Base-by-base conservation (phyloP, 2,797 vertebrate genomes). In the Liasis olivaceus region DNA sequence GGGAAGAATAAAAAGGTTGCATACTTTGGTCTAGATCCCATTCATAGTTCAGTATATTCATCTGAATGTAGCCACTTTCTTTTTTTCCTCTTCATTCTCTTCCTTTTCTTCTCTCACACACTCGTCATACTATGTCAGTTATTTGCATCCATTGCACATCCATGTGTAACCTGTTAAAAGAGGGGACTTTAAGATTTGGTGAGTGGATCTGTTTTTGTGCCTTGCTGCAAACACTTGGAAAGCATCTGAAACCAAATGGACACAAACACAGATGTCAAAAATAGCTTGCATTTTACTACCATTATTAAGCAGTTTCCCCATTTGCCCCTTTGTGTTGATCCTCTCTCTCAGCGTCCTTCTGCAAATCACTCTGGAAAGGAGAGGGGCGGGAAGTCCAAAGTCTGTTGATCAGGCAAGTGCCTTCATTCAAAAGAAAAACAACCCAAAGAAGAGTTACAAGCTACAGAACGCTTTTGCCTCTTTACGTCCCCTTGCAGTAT, bases 281-380 rank as follows among this genome's bases (percentile, higher is more conserved):
- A 98, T 98, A 97, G 97, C 97, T 96, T 97, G 96, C 94, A 64
- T 98, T 98, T 98, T 98, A 98, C 97, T 98, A 97, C 97, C 97
- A 97, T 98, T 98, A 98, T 98, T 98, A 98, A 98, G 97, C 97
- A 97, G 97, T 97, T 98, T 98, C 97, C 97, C 97, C 97, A 98
- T 98, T 98, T 97, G 97, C 97, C 97, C 95, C 95, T 97, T 97
- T 94, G 91, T 98, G 97, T 98, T 98, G 98, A 98, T 96, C 97
- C 96, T 95, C 96, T 95, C 96, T 97, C 94, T 97, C 96, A 97
- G 97, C 94, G 95, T 95, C 96, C 98, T 98, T 97, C 97, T 97
- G 97, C 97, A 98, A 97, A 97, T 97, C 96, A 95, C 96, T 96
- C 94, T 95, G 94, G 95, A 97, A 96, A 96, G 96, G 97, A 97